Conservation (phyloP, 2,888 invertebrate genomes). For the Agrochola lychnidis region DNA sequence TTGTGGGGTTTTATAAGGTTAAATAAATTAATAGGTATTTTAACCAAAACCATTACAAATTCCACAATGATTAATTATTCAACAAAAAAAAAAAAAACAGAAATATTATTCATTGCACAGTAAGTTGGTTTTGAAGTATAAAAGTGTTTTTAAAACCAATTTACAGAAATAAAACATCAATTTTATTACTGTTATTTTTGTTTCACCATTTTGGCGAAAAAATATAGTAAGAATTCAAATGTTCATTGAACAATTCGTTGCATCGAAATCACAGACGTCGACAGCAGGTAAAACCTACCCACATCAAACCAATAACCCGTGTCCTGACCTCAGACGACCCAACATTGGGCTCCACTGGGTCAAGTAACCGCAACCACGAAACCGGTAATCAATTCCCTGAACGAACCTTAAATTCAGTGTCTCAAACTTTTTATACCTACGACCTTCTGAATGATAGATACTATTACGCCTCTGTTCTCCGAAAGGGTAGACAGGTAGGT, state of each 20-base stretch:
- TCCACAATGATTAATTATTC: background rate
- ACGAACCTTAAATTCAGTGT: constrained; percentile 18
- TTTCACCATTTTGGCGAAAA: background rate
- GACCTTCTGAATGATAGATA: background rate
- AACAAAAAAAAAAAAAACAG: background rate
- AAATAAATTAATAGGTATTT: background rate
- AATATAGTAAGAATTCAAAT: background rate
- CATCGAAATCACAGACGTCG: background rate
- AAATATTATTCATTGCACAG: background rate
- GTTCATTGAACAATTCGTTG: background rate
- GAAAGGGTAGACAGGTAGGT: background rate
- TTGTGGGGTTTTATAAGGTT: background rate
- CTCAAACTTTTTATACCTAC: constrained; percentile 18
- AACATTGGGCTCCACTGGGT: background rate
- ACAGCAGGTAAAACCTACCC: background rate
- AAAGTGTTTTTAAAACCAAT: background rate
- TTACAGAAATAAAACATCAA: background rate
- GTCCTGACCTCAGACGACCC: background rate
- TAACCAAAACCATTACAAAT: background rate
- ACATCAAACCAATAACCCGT: constrained; percentile 14
- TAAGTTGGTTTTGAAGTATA: background rate
- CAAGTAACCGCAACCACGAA: constrained; percentile 32
- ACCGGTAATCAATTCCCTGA: constrained; percentile 21
- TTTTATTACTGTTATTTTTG: background rate
- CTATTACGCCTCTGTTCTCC: background rate